A percentile compares a stretch with the other conserved stretches of the same genome.
Conservation (phyloP, 1,140 invertebrate species). For the Apis mellifera region Amel_HAv3.1 CM009939.2:4511001-4511500, state of each 20-base stretch:
- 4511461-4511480: conserved; percentile 2
- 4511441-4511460: not conserved
- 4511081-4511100: not conserved
- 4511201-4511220: no score
- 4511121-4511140: no score
- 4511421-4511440: not conserved
- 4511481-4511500: not conserved
- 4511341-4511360: not conserved
- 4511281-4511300: no score
- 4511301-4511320: not conserved
- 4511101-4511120: not conserved
- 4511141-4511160: no score
- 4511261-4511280: no score
- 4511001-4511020: not conserved
- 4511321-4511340: conserved; percentile 3
- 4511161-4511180: no score
- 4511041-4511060: not conserved
- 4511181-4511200: no score
- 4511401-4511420: not conserved
- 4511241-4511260: no score
- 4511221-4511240: no score
- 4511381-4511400: not conserved
- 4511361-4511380: conserved; percentile 4
- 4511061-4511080: not conserved
- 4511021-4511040: not conserved